Evolutionary conservation across 2,797 vertebrate species (phyloP).

Genomic region (Ptychobarbus kaznakovi): DNA sequence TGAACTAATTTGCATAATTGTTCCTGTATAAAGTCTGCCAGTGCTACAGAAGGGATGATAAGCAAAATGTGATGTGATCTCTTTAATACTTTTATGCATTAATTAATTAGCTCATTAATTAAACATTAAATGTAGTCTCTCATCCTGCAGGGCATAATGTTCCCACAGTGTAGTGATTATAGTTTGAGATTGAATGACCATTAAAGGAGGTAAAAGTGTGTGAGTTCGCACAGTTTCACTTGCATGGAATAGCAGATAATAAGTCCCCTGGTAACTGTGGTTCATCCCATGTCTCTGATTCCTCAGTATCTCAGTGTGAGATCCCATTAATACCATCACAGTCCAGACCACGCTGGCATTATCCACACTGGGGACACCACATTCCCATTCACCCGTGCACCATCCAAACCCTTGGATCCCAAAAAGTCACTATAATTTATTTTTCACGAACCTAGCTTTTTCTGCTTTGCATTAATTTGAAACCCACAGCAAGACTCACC

Average conservation of each 20-base stretch:
- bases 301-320: conserved; percentile 28
- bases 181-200: conserved; percentile 15
- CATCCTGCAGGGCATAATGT: conserved; percentile 7
- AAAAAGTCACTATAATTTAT: conserved; percentile 1
- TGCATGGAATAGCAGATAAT: not conserved
- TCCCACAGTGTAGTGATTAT: conserved; percentile 17
- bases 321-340: conserved; percentile 47
- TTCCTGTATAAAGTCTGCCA: not conserved
- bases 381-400: conserved; percentile 8
- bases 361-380: not conserved
- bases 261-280: conserved; percentile 22
- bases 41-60: not conserved
- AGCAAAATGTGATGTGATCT: conserved; percentile 33
- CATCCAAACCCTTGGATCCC: conserved; percentile 1
- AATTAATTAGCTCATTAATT: conserved; percentile 18
- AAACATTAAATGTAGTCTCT: conserved; percentile 24
- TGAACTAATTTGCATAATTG: not conserved
- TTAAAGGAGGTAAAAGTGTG: not conserved
- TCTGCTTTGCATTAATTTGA: conserved; percentile 29
- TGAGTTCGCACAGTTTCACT: not conserved
- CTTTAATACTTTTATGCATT: conserved; percentile 32
- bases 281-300: conserved; percentile 6
- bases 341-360: not conserved
- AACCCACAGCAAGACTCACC: conserved; percentile 23
- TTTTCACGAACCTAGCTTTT: not conserved